Conservation (phyloP, 2,888 invertebrate species). For the Nasonia oneida region DNA sequence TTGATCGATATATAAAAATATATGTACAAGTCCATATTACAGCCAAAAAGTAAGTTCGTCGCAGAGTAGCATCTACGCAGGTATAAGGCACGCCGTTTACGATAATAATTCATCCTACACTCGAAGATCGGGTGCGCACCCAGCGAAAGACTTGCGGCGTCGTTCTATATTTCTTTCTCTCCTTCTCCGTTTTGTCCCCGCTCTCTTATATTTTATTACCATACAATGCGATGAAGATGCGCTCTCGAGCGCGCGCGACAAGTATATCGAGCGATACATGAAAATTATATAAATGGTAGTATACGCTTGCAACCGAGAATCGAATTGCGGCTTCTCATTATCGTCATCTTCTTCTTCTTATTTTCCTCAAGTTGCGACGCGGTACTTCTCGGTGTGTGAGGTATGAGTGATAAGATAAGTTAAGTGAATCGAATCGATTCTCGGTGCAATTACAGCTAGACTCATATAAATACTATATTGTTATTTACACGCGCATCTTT, state of each 20-base stretch:
- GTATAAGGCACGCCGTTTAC: constrained; percentile 46
- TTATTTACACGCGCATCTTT: constrained; percentile 20
- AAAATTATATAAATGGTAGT: constrained; percentile 41
- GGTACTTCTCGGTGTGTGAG: not conserved
- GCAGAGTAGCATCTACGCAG: constrained; percentile 19
- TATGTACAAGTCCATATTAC: constrained; percentile 55
- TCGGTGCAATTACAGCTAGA: constrained; percentile 6
- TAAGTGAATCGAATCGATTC: not conserved
- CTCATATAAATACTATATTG: constrained; percentile 11
- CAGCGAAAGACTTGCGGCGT: constrained; percentile 33
- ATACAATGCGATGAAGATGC: constrained; percentile 47
- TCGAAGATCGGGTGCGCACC: constrained; percentile 43
- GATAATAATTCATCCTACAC: not conserved
- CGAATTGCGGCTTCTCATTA: not conserved
- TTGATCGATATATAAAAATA: constrained; percentile 60
- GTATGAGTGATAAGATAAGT: not conserved
- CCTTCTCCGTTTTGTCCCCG: not conserved
- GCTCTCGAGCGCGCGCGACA: not conserved
- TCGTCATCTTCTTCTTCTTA: not conserved
- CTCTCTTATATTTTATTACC: constrained; percentile 24
- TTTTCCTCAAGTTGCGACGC: not conserved
- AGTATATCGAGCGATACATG: constrained; percentile 19
- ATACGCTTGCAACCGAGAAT: not conserved
- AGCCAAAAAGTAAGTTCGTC: constrained; percentile 57
- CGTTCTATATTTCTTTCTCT: not conserved